phyloP scores from a whole-genome alignment of 1,140 invertebrate species.

The Lucilia cuprina region DNA sequence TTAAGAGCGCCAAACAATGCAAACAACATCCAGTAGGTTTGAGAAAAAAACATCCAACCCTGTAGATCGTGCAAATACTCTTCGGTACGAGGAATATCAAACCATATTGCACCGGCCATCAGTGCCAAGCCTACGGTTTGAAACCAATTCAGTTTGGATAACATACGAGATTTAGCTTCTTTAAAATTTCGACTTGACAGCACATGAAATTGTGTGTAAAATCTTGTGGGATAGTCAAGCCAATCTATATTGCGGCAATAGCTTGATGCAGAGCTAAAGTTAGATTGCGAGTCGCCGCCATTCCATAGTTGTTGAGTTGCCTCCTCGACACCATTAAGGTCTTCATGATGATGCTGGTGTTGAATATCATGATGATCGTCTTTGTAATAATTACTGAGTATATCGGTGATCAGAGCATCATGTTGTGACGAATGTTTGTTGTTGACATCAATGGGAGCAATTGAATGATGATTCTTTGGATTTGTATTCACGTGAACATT shows the following conservation, averaged over 20 bases:
- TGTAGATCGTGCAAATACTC: constrained; percentile 80
- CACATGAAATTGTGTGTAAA: constrained; percentile 80
- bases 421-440: constrained; percentile 40
- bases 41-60: constrained; percentile 88
- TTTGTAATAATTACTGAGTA: constrained; percentile 58
- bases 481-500: background rate
- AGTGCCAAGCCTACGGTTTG: constrained; percentile 79
- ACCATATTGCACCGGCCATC: constrained; percentile 82
- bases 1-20: constrained; percentile 82
- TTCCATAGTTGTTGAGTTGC: constrained; percentile 77
- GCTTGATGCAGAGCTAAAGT: constrained; percentile 71
- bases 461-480: background rate
- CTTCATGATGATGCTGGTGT: background rate
- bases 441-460: background rate
- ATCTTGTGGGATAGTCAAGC: constrained; percentile 74
- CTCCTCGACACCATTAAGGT: constrained; percentile 64
- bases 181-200: constrained; percentile 81
- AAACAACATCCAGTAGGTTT: constrained; percentile 88
- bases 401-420: constrained; percentile 54
- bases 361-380: constrained; percentile 42
- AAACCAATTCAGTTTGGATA: constrained; percentile 83
- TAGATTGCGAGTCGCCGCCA: constrained; percentile 75
- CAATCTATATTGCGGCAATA: constrained; percentile 71
- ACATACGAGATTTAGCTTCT: constrained; percentile 78
- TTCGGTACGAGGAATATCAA: constrained; percentile 77